Evolutionary conservation across 2,113 vertebrate genomes (phyloP).

Genomic region (Indicator indicator): DNA sequence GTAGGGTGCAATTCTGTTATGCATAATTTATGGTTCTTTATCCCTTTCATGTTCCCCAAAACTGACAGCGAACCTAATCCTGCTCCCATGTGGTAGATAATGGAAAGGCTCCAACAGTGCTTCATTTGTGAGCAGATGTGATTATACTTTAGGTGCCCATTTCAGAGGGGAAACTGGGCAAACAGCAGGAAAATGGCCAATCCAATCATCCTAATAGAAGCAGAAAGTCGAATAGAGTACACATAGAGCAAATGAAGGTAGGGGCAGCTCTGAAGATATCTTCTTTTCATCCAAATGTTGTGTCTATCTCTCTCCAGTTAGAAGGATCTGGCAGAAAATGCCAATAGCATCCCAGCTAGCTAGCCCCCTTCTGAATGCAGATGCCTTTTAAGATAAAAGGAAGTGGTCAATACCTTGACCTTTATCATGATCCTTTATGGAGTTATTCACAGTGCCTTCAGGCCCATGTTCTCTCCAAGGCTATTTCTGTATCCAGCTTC

Average conservation of each 20-base stretch:
- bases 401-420: neutral
- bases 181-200: neutral
- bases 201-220: neutral
- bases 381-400: neutral
- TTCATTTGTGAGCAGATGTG: neutral
- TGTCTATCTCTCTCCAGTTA: neutral
- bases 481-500: neutral
- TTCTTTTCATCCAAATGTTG: neutral
- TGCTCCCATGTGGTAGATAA: slow-evolving; percentile 8
- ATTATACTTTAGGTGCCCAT: neutral
- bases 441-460: neutral
- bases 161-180: neutral
- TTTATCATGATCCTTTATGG: neutral
- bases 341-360: neutral
- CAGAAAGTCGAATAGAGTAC: neutral
- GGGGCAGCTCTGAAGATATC: neutral
- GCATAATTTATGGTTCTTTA: slow-evolving; percentile 37
- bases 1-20: slow-evolving; percentile 39
- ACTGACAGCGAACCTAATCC: neutral
- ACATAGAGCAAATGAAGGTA: neutral
- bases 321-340: neutral
- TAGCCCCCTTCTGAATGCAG: neutral
- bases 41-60: slow-evolving; percentile 30
- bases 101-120: neutral
- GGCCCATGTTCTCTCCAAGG: neutral